phyloP scores from a whole-genome alignment of 2,888 invertebrate species.

The Hipparchia semele region DNA sequence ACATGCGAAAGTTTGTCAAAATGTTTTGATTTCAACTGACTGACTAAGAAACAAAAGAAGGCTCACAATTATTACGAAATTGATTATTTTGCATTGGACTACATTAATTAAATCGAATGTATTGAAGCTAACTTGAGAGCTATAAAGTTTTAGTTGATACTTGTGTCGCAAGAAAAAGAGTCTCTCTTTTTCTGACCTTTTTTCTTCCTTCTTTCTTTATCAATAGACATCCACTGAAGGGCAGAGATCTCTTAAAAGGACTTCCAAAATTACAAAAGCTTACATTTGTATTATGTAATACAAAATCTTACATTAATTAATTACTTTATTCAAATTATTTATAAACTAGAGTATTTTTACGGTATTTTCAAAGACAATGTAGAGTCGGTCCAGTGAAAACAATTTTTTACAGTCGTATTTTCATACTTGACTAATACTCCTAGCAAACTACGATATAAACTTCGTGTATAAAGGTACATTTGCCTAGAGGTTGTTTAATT shows the following conservation, averaged over 20 bases:
- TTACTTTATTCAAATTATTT: no score
- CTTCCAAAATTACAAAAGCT: conserved; percentile 18
- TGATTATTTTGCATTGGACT: background rate
- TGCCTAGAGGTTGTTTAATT: conserved; percentile 10
- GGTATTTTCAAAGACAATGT: no score
- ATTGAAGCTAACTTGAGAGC: background rate
- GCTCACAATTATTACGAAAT: conserved; percentile 35
- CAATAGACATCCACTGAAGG: no score
- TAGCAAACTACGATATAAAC: background rate
- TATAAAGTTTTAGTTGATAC: background rate
- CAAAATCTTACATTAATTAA: background rate
- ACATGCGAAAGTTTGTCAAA: conserved; percentile 61
- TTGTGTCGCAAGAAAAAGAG: background rate
- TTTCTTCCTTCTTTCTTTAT: no score
- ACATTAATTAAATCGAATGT: background rate
- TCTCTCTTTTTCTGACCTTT: no score
- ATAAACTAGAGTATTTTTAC: no score
- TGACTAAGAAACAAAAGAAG: conserved; percentile 42
- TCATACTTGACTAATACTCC: background rate
- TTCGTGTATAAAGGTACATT: conserved; percentile 2
- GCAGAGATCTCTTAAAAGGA: no score
- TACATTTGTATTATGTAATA: background rate
- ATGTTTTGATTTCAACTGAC: conserved; percentile 3
- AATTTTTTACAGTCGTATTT: background rate
- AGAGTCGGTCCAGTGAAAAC: background rate